phyloP scores from a whole-genome alignment of 2,797 vertebrate genomes.

The Craterocephalus amniculus region DNA sequence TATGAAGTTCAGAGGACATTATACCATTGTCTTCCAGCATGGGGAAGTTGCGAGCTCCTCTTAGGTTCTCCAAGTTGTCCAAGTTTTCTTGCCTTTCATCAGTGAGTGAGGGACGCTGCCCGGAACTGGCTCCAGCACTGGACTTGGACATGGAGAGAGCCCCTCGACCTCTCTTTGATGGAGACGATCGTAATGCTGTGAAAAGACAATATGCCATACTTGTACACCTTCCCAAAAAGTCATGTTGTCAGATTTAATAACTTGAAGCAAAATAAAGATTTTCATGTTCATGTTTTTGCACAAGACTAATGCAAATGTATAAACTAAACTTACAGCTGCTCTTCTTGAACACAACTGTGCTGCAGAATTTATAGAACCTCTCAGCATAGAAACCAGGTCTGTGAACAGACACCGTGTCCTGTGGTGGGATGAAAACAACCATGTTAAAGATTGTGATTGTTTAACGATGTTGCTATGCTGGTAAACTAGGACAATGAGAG shows the following conservation, averaged over 20 bases:
- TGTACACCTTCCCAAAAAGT: slow-evolving; percentile 1
- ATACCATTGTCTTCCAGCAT: slow-evolving; percentile 90
- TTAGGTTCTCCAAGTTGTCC: slow-evolving; percentile 85
- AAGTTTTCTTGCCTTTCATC: slow-evolving; percentile 86
- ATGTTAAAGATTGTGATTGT: neutral
- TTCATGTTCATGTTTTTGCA: neutral
- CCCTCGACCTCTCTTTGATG: slow-evolving; percentile 92
- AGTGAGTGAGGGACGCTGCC: slow-evolving; percentile 87
- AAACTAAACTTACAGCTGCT: slow-evolving; percentile 92
- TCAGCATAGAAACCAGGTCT: slow-evolving; percentile 96
- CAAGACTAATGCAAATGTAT: neutral
- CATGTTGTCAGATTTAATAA: neutral
- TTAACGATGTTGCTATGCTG: slow-evolving; percentile 4
- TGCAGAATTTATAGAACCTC: slow-evolving; percentile 96
- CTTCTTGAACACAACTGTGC: slow-evolving; percentile 91
- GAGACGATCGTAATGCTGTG: slow-evolving; percentile 91
- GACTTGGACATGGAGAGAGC: slow-evolving; percentile 85
- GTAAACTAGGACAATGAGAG: neutral
- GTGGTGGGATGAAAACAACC: slow-evolving; percentile 4
- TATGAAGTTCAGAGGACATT: neutral
- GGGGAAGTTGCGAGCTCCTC: slow-evolving; percentile 87
- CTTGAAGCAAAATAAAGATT: neutral
- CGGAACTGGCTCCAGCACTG: slow-evolving; percentile 81
- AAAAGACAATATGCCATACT: neutral
- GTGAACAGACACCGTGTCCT: slow-evolving; percentile 98